Evolutionary conservation across 1,140 invertebrate genomes (phyloP), one percentile per base, ranked within the genome.

Genomic region (Chymomyza costata): DNA sequence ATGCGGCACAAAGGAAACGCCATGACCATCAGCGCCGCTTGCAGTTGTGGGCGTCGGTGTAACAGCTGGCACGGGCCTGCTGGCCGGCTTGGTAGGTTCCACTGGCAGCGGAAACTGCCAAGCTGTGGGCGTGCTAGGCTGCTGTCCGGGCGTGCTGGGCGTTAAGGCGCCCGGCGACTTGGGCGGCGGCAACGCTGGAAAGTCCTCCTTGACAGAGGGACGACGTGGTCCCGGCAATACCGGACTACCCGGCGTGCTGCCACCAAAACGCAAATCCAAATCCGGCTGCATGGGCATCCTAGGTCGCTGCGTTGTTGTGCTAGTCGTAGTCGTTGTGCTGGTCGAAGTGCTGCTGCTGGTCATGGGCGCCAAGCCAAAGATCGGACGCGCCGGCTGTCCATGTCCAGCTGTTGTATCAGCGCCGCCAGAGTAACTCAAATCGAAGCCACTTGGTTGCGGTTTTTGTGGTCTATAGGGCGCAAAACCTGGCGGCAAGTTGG

Each of bases 361-460:
- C 16, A 53, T 13, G 2, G 60, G 56, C 2, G 51, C 67, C n/a
- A 65, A n/a, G 0, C 67, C 78, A 19, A 65, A 71, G 1, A 53
- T 51, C 0, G 82, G 81, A 13, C 65, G 59, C 15, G 39, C 52
- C 6, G 48, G 39, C 39, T 10, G 7, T 1, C 17, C 21, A n/a
- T 18, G 25, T 1, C 43, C 58, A 5, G 38, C 40, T 1, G 34
- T 39, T 0, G 21, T 15, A 14, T 14, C 19, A 11, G n/a, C 56
- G 1, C 71, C 68, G 6, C 76, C 69, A 0, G 67, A 66, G 45
- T 84, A 84, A 45, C 82, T 84, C n/a, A 84, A 52, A 19, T 84
- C 82, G n/a, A 66, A 76, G 16, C 68, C 74, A 8, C 56, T 81
- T 0, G 82, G 82, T 13, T 83, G 76, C n/a, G 63, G 50, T 8